Evolutionary conservation across 1,140 invertebrate species (phyloP), one percentile per base, ranked within the genome.

Genomic region (Drosophila pandora): DNA sequence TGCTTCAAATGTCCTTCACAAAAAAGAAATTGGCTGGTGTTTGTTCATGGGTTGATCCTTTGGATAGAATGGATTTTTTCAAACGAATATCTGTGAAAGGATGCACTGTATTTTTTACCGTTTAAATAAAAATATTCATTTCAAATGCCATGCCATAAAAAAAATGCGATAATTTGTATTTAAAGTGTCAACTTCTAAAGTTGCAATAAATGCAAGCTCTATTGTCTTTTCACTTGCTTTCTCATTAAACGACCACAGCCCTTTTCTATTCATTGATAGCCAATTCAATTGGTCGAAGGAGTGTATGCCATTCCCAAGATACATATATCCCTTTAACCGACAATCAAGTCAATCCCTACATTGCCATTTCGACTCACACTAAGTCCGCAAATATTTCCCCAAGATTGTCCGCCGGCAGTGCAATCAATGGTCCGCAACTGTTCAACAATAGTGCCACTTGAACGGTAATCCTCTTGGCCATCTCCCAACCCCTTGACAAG

Each of bases 361-460:
- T 61, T 37, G 54, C 55, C 58, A 72, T 72, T 72, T 64, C 21
- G 70, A 49, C 74, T 59, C 62, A 61, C 63, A 87, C 82, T 79
- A 87, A 78, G 75, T 87, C 74, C 69, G 63, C 73, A 78, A 85
- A 85, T 75, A 85, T 87, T 85, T 68, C 63, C 52, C 57, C 56
- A 63, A 57, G 63, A 70, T 77, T 75, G 55, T 57, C 48, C 32
- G 22, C 32, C 57, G 64, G 57, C 55, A 47, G 48, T 62, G 73
- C 83, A 85, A 85, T 85, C 82, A 85, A 82, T 61, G 63, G 73
- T 50, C 57, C 47, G 39, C 39, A 23, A 48, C 48, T 41, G 39
- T 48, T 43, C 52, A 54, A 58, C 71, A 67, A 67, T 52, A 30
- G 28, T 63, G 45, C 28, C 58, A 62, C 59, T 70, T 64, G 37